Evolutionary conservation across 2,113 vertebrate genomes (phyloP).

Genomic region (Pleuronectes platessa): DNA sequence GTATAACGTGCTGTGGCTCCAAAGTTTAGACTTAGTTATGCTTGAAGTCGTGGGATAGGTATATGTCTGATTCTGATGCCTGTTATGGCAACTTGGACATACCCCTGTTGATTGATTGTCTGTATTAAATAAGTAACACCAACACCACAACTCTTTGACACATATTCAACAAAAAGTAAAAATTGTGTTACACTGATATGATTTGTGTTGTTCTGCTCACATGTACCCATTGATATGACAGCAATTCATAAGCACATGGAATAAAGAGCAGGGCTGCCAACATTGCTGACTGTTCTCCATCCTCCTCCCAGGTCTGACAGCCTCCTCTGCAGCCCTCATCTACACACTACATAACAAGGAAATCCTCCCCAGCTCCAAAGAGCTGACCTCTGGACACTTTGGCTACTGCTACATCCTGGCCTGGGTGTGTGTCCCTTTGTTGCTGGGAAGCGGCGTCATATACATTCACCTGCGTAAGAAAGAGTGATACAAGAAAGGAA

Average conservation of each 20-base stretch:
- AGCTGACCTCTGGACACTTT: conserved; percentile 80
- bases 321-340: conserved; percentile 86
- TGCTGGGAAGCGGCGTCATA: conserved; percentile 86
- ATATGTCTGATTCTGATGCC: neutral
- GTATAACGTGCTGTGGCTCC: neutral
- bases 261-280: too few relatives aligned
- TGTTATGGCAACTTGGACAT: neutral
- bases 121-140: neutral
- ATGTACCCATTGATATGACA: too few relatives aligned
- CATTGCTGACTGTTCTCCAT: neutral
- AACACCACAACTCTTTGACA: too few relatives aligned
- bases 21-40: neutral
- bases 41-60: neutral
- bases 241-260: too few relatives aligned
- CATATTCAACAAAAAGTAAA: too few relatives aligned
- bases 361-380: conserved; percentile 74
- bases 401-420: conserved; percentile 89
- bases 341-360: conserved; percentile 85
- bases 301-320: conserved; percentile 78
- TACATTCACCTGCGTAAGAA: conserved; percentile 91
- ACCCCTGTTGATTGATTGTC: neutral
- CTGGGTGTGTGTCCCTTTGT: conserved; percentile 89
- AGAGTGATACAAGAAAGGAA: conserved; percentile 67
- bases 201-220: too few relatives aligned
- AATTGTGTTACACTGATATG: too few relatives aligned